Evolutionary conservation across 2,797 vertebrate species (phyloP).

Genomic region (Micromesistius poutassou): DNA sequence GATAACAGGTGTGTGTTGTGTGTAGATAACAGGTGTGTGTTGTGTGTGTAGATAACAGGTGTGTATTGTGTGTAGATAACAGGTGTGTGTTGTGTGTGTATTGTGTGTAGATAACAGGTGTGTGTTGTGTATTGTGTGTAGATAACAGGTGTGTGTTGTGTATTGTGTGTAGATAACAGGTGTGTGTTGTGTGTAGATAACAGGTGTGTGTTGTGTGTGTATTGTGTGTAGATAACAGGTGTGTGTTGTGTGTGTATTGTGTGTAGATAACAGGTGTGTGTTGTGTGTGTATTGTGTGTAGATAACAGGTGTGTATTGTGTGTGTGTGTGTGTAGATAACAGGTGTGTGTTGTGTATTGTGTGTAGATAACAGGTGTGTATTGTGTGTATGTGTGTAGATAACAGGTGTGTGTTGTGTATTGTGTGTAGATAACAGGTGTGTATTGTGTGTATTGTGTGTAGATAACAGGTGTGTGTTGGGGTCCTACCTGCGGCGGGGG

Average conservation of each 20-base stretch:
- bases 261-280: not conserved
- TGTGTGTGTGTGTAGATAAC: not conserved
- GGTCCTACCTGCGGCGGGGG: slow-evolving; percentile 81
- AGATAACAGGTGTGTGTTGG: slow-evolving; percentile 79
- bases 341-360: not conserved
- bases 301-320: not conserved
- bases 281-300: too few species aligned
- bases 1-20: not conserved
- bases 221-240: too few species aligned
- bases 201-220: not conserved
- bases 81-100: not conserved
- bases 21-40: not conserved
- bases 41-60: not conserved
- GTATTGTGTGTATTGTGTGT: slow-evolving; percentile 9
- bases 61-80: not conserved
- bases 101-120: not conserved
- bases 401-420: not conserved
- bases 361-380: not conserved
- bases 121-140: not conserved
- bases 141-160: not conserved
- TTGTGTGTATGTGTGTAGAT: too few species aligned
- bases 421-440: not conserved
- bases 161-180: too few species aligned
- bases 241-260: not conserved
- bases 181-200: not conserved